Conservation (phyloP, 2,888 invertebrate genomes). For the Phlogophora meticulosa region DNA sequence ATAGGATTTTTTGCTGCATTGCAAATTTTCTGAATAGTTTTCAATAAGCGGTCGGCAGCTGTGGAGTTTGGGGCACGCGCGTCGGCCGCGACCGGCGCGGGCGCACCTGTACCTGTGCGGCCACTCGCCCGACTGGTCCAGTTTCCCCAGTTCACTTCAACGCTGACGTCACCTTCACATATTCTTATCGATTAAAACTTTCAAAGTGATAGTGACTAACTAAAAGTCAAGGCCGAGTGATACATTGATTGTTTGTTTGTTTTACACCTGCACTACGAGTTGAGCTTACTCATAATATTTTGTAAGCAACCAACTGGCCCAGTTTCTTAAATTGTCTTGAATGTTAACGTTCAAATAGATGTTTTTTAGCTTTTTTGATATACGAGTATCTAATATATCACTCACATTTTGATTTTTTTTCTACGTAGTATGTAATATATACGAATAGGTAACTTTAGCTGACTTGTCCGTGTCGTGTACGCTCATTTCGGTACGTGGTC, state of each 20-base stretch:
- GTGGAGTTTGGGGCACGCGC: conserved; percentile 70
- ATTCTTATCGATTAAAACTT: conserved; percentile 59
- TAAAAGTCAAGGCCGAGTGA: conserved; percentile 68
- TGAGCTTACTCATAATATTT: conserved; percentile 32
- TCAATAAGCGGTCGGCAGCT: conserved; percentile 65
- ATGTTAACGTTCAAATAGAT: conserved; percentile 7
- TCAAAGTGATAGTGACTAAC: conserved; percentile 63
- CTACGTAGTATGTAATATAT: conserved; percentile 9
- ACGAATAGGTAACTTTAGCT: conserved; percentile 46
- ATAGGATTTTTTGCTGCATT: conserved; percentile 35
- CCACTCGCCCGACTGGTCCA: conserved; percentile 70
- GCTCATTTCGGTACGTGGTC: conserved; percentile 54
- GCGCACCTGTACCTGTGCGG: conserved; percentile 75
- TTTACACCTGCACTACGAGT: conserved; percentile 38
- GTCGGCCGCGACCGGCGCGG: conserved; percentile 50
- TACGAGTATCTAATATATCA: conserved; percentile 18
- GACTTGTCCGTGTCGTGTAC: conserved; percentile 28
- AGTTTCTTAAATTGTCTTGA: conserved; percentile 25
- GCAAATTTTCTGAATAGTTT: conserved; percentile 64
- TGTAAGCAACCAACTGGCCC: conserved; percentile 5
- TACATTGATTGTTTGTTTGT: conserved; percentile 51
- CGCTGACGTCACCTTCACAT: conserved; percentile 68
- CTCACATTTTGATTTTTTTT: conserved; percentile 24
- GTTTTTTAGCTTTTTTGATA: conserved; percentile 22
- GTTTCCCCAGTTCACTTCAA: conserved; percentile 63